Base-by-base conservation (phyloP, 2,113 vertebrate species). In the Sisor rabdophorus region DNA sequence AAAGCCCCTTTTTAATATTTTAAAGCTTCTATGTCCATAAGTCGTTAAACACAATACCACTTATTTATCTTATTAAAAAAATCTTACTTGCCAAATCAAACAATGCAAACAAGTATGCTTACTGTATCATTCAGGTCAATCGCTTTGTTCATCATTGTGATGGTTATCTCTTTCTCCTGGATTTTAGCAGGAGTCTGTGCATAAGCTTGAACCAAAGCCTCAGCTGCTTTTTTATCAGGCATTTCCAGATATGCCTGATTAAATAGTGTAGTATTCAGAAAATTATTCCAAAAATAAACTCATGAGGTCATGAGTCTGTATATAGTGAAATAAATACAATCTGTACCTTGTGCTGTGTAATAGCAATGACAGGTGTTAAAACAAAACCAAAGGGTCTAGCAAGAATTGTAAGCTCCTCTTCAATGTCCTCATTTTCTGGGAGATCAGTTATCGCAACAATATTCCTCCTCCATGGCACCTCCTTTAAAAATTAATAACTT, bases 171-270 rank as follows among this genome's bases (percentile, higher is more conserved):
- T 36, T 88, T 91, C 60, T 91, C 92, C 76, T 91, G 86, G 69
- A 94, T 73, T 13, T 87, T 91, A 75, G 90, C 88, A 2, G 93
- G 91, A 24, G 92, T 92, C 77, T 90, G 90, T 53, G 82, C 87
- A 78, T 91, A 93, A 74, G 92, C 92, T n/a, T 93, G 92, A 15
- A 95, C 84, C 92, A 95, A 91, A 59, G 92, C 91, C 2, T 93
- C 90, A 6, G 89, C 91, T 36, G 92, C 87, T 56, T 88, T 91
- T 11, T 61, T 82, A n/a, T 55, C 88, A 52, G 83, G 73, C 79
- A 94, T 86, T 84, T 93, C 90, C 5, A 95, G 26, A 26, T 91
- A 92, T 0, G 91, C 93, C 94, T 95, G 83, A 69, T 36, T 40
- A 32, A 70, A 10, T 47, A 67, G 22, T 24, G 4, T 26, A 54